These are phyloP conservation scores for Ascaphus truei DNA, from an alignment of 2,113 vertebrate genomes.

Conservation along the genomic window DNA sequence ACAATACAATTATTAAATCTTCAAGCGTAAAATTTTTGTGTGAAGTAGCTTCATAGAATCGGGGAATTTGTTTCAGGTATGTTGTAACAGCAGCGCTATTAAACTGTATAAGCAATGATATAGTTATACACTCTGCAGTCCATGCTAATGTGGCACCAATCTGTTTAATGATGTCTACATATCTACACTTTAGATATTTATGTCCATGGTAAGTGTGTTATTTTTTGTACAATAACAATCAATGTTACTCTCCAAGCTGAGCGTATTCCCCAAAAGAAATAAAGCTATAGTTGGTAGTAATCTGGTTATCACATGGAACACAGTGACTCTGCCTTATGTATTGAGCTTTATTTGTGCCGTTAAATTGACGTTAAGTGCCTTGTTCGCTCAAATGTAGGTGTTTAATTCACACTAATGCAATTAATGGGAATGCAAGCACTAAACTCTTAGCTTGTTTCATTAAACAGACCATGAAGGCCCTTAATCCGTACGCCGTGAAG, in stretches of 20 bases:
- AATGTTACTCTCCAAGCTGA: not conserved
- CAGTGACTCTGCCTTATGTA: not conserved
- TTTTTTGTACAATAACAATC: not conserved
- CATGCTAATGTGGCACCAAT: not conserved
- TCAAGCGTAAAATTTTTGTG: conserved; percentile 9
- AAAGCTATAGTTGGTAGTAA: no score
- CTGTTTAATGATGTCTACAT: no score
- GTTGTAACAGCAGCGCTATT: not conserved
- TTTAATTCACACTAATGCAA: no score
- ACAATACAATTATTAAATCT: conserved; percentile 25
- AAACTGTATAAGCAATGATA: not conserved
- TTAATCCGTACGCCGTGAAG: no score
- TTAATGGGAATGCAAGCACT: no score
- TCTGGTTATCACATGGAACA: no score
- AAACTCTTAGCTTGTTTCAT: no score
- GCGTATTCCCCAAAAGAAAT: not conserved
- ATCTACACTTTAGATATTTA: not conserved
- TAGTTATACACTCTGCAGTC: not conserved
- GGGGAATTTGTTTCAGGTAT: not conserved
- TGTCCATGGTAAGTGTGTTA: not conserved
- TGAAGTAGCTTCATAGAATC: not conserved
- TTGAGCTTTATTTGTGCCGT: not conserved
- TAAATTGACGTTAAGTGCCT: not conserved
- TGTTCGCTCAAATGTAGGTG: not conserved
- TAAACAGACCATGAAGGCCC: no score